Evolutionary conservation across 2,888 invertebrate species (phyloP), one percentile per base, ranked within the genome.

Genomic region (Ormyrus rosae): DNA sequence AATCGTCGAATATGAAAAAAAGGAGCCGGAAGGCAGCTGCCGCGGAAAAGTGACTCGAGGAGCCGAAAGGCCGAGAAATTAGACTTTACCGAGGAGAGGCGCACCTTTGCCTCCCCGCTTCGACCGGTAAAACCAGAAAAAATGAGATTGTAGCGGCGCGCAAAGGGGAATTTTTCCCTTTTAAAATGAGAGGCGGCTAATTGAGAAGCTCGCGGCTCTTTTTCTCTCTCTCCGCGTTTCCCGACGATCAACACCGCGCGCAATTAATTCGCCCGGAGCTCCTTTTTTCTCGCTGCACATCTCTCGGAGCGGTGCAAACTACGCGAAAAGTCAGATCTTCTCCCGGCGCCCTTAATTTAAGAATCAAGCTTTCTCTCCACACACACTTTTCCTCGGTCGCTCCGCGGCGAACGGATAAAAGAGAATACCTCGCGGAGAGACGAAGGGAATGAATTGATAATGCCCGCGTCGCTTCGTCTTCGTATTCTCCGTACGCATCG

Each of bases 401-500:
- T 19, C 5, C 50, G 53, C 4, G 7, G n/a, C 51, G 5, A 9
- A 48, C 50, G 9, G 19, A 45, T 19, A 63, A 10, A 76, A n/a
- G 13, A 61, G 10, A 56, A 56, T 56, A 11, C 51, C 10, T 71
- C 63, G 2, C 34, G 34, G 34, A 34, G 34, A 34, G 34, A 4
- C 0, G 34, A 3, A 56, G 67, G 51, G 19, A 79, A 83, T 71
- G 78, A 75, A 82, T 81, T 80, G 67, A 46, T 79, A 79, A 81
- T 78, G n/a, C 50, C 34, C 11, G 48, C 19, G 69, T 19, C 53
- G 5, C 34, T 34, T 64, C 45, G 9, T 6, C 55, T 46, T 19
- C 53, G 11, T 34, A n/a, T 34, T 13, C 2, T 11, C 6, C 50
- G 11, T n/a, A 76, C 56, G 80, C 70, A 65, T 78, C 73, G 11